Conservation (phyloP, 2,797 vertebrate genomes). For the Hydrocynus forskahlii region DNA sequence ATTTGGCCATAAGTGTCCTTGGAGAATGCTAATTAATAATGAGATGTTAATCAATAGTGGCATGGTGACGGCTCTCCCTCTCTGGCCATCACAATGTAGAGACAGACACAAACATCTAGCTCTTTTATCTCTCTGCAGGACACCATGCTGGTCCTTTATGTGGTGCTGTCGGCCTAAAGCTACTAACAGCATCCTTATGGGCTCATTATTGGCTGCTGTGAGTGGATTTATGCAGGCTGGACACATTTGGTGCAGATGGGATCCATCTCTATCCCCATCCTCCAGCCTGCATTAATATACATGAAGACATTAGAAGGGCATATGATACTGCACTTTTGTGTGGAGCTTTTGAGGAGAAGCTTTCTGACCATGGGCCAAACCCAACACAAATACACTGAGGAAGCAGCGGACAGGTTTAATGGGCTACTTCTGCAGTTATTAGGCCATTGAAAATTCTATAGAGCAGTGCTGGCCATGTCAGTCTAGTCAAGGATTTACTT, state of each 20-base stretch:
- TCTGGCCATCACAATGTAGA: background rate
- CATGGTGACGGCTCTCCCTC: background rate
- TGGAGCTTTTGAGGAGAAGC: constrained; percentile 20
- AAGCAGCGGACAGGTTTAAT: constrained; percentile 11
- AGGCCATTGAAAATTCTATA: constrained; percentile 31
- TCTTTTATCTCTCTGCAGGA: background rate
- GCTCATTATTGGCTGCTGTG: constrained; percentile 9
- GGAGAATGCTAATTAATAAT: background rate
- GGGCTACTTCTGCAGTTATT: constrained; percentile 33
- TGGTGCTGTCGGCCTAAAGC: constrained; percentile 4
- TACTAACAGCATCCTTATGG: constrained; percentile 13
- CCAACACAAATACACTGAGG: background rate
- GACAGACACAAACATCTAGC: background rate
- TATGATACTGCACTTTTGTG: constrained; percentile 39
- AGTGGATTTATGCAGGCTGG: constrained; percentile 28
- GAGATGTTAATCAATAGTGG: background rate
- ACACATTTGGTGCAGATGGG: constrained; percentile 25
- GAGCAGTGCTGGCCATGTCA: constrained; percentile 1
- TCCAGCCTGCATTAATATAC: constrained; percentile 40
- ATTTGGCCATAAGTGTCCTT: background rate
- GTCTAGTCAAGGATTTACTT: constrained; percentile 27
- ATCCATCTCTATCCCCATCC: constrained; percentile 16
- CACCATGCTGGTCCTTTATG: background rate
- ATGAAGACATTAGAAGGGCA: constrained; percentile 47
- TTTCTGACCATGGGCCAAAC: constrained; percentile 25